These are phyloP conservation scores for Umimayanthus kanabou DNA, from an alignment of 92 coral and sea anemone genomes.

Conservation along the genomic window DNA sequence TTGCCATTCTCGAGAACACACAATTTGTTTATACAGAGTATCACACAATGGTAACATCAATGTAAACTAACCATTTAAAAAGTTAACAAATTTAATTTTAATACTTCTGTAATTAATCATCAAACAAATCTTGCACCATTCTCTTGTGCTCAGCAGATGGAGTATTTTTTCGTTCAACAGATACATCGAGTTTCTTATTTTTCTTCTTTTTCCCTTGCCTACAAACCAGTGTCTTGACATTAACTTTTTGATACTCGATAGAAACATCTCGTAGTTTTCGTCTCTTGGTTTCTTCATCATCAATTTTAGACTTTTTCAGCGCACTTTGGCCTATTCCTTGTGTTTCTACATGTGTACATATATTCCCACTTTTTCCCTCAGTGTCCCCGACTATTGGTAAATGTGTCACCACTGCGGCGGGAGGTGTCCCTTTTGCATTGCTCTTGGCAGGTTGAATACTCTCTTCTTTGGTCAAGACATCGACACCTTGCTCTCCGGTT, in stretches of 20 bases:
- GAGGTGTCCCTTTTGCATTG: neutral
- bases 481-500: neutral
- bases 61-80: no score
- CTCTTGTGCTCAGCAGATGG: neutral
- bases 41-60: neutral
- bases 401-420: neutral
- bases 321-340: neutral
- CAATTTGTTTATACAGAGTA: no score
- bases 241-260: conserved; percentile 31
- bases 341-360: neutral
- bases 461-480: neutral
- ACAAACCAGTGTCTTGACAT: conserved; percentile 26
- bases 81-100: neutral
- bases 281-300: conserved; percentile 3
- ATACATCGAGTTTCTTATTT: neutral
- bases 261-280: conserved; percentile 1
- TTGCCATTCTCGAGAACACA: no score
- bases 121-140: neutral
- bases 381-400: neutral
- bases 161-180: neutral
- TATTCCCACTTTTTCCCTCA: neutral
- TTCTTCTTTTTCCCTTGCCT: conserved; percentile 35
- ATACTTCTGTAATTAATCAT: neutral
- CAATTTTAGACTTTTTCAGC: neutral
- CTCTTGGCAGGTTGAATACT: neutral